These are phyloP conservation scores for Cichladusa arquata DNA, from an alignment of 2,113 vertebrate species.

Conservation along the genomic window DNA sequence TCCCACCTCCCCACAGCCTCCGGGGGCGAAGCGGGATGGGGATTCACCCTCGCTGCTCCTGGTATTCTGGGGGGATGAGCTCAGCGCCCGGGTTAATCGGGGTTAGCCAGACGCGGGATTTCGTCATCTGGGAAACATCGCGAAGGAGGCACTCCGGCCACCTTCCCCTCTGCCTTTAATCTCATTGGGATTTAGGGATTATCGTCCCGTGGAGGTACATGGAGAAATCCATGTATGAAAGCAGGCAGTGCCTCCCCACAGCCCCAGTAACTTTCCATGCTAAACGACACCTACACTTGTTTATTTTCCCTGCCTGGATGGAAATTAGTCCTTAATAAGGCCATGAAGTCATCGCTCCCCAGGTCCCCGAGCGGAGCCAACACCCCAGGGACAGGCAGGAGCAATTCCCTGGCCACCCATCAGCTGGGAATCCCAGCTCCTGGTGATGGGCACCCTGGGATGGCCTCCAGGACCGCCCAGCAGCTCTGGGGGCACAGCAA, in stretches of 20 bases:
- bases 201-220: background rate
- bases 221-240: background rate
- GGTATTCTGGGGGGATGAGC: background rate
- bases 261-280: background rate
- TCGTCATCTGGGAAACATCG: background rate
- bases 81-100: background rate
- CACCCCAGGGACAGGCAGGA: background rate
- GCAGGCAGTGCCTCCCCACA: background rate
- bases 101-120: background rate
- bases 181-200: constrained; percentile 66
- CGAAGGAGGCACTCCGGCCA: background rate
- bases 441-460: too few species aligned
- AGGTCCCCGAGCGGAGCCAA: background rate
- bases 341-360: background rate
- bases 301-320: background rate
- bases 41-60: background rate
- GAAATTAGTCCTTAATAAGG: background rate
- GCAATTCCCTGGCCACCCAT: background rate
- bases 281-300: background rate
- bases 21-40: accelerated
- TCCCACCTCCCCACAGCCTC: background rate
- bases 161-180: constrained; percentile 38
- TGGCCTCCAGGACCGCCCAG: background rate
- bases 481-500: accelerated
- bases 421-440: background rate